Evolutionary conservation across 2,888 invertebrate species (phyloP).

Genomic region (Cataglyphis cursor): DNA sequence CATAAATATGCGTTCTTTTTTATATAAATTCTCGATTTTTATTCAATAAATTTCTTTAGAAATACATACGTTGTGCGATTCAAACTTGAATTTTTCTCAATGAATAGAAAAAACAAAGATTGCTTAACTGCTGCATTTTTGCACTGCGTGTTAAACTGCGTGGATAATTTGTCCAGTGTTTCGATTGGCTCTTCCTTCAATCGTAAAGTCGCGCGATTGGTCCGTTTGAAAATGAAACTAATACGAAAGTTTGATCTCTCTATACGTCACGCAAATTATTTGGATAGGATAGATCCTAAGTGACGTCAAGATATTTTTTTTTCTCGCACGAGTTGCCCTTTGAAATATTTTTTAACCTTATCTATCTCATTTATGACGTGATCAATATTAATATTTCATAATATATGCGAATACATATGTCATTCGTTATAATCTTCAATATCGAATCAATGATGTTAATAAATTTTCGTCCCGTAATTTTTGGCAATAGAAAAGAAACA

Average conservation of each 20-base stretch:
- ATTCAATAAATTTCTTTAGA: neutral
- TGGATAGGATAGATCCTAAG: neutral
- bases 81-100: neutral
- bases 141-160: neutral
- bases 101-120: neutral
- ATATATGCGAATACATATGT: neutral
- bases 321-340: neutral
- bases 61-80: neutral
- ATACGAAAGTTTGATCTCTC: too few species aligned
- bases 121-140: neutral
- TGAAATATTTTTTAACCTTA: neutral
- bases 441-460: neutral
- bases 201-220: neutral
- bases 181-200: neutral
- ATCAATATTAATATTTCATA: constrained; percentile 11
- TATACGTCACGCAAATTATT: too few species aligned
- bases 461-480: neutral
- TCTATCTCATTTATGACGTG: neutral
- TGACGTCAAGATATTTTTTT: neutral
- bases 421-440: neutral
- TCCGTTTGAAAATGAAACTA: neutral
- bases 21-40: neutral
- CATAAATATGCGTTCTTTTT: neutral
- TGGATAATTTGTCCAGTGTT: neutral
- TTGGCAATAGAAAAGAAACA: too few species aligned